Base-by-base conservation (phyloP, 1,140 invertebrate genomes). In the silkworm (Bombyx mori) region DNA sequence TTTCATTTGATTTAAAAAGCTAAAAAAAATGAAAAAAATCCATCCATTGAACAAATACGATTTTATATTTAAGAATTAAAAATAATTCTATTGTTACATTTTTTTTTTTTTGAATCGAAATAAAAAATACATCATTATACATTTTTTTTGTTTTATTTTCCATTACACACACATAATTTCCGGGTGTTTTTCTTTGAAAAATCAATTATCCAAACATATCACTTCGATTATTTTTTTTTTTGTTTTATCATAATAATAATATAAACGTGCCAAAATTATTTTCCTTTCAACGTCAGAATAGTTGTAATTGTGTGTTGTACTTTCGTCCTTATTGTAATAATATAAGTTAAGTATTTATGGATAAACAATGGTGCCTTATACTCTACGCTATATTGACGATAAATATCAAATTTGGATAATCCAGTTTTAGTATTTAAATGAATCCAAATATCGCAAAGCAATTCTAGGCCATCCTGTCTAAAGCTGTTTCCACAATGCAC, bases 301-400 rank as follows among this genome's bases (percentile, higher is more conserved):
- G 26, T 35, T 3, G 4, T 35, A 35, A 35, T 3, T 35, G 26
- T 35, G 26, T 69, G 68, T 65, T 72, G 77, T 80, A 62, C 60
- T 79, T 18, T 9, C 80, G 80, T 85, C 80, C 82, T 82, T 79
- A 75, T 75, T 56, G 79, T 68, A 73, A 73, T 75, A 69, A 76
- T 68, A 66, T 79, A 77, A 79, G 68, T 74, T 78, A 77, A 82
- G 77, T 80, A 57, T 35, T 75, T 73, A 71, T 79, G 81, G 75
- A 76, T 67, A 73, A 77, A 82, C 74, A 77, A 82, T 74, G 72
- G 82, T 85, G 82, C 82, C 82, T 85, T 85, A 85, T 85, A 82
- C 77, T 82, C 82, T 85, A 85, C 60, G 82, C 82, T 79, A 85
- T 82, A 82, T 80, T 82, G 75, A 78, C 69, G 74, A 62, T 79